Evolutionary conservation across 2,888 invertebrate genomes (phyloP), one percentile per base, ranked within the genome.

Genomic region (Drosophila paranaensis): DNA sequence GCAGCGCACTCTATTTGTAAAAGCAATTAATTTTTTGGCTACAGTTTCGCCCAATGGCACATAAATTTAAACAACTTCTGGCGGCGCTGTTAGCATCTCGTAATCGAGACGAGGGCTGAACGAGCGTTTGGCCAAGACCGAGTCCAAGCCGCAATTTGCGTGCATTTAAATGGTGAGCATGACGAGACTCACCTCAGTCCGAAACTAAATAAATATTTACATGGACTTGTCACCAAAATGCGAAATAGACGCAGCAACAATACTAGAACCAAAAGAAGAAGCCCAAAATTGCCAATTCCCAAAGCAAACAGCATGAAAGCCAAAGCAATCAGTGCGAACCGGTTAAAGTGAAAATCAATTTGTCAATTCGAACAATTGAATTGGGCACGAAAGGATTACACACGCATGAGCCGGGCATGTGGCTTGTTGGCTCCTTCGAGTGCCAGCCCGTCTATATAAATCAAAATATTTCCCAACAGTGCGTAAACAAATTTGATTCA

Each of bases 151-250:
- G 67, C 77, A 82, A 81, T 85, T 81, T 79, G 72, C 71, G 81
- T 85, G 81, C 81, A 84, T 84, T 82, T 87, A 79, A 87, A 84
- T 82, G 74, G 75, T 58, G 79, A 72, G 66, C 53, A 58, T 48
- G 72, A 71, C 69, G 77, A 75, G 67, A 74, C 69, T 74, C 72
- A 45, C 60, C 61, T 61, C 58, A 69, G 81, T 69, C 77, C 71
- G 72, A 65, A 87, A 82, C 88, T 84, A 82, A 86, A 80, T 83
- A 89, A 90, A 89, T 90, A 89, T 89, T 89, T 82, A 81, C 90
- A 72, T 76, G 82, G 71, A 74, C n/a, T 40, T 87, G 85, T 87
- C 87, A 75, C 80, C 67, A 77, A 74, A 81, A 82, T 82, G 67
- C 60, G 70, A 83, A 74, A 77, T 69, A 83, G 71, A 84, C 58